Base-by-base conservation (phyloP, 2,113 vertebrate genomes). In the Antechinus stuartii region DNA sequence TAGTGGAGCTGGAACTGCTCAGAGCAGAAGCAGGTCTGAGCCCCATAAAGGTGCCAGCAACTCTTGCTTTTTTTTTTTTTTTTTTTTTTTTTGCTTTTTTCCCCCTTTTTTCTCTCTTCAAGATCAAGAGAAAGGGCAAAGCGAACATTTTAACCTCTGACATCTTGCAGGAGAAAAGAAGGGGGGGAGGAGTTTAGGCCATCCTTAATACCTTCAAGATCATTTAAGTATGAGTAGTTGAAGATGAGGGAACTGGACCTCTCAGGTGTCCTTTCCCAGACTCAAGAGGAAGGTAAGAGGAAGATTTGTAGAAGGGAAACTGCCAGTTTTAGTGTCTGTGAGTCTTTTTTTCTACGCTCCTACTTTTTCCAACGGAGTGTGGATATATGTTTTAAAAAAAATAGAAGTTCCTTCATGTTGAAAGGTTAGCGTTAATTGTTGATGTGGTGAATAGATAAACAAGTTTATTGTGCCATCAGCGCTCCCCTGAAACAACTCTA, bases 1-100 rank as follows among this genome's bases (percentile, higher is more conserved):
- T 96, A 93, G 96, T 10, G 47, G 76, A 30, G 92, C 96, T 47
- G 76, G 84, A 47, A n/a, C 94, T 93, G 96, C 96, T 90, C 57
- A 47, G 96, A 95, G 97, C 93, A 92, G 92, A 94, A 90, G 94
- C 96, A 89, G 97, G 96, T 97, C 98, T 95, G 93, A 97, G 97
- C 97, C 97, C 97, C 95, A 96, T 97, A 97, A 97, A 98, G 97
- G 98, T 98, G 98, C 97, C 98, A 95, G 97, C 94, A 94, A 91
- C 89, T 47, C 94, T 96, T 91, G 97, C 97, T 84, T 95, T 84
- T 96, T 90, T 94, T 90, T 89, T 93, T 49, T 23, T 9, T 26
- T 16, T 22, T 90, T 27, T 76, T 92, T 92, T 47, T 35, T 50
- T 9, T 50, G 47, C 47, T 9, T 76, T 96, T 91, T 94, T 91